Conservation (phyloP, 2,888 invertebrate genomes). For the Cinara cedri region DNA sequence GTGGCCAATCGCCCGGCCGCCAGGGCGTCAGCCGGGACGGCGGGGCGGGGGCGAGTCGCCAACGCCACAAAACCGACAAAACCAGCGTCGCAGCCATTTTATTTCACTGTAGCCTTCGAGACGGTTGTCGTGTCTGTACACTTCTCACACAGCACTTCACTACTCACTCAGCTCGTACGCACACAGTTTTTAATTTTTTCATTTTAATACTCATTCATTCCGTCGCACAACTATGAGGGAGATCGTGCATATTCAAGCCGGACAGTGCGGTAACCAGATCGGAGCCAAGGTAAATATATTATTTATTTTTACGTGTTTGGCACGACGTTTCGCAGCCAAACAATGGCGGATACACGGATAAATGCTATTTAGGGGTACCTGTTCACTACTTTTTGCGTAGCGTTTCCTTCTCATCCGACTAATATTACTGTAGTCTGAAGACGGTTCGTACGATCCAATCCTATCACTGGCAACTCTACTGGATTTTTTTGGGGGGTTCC, state of each 20-base stretch:
- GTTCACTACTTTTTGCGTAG: no score
- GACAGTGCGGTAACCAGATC: conserved; percentile 91
- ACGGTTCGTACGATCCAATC: no score
- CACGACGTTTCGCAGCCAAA: neutral
- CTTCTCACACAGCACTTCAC: neutral
- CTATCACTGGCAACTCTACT: no score
- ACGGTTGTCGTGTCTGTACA: conserved; percentile 22
- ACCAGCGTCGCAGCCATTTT: conserved; percentile 49
- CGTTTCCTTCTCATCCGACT: no score
- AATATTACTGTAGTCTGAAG: no score
- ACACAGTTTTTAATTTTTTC: neutral
- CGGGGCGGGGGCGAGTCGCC: conserved; percentile 26
- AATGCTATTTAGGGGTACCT: no score
- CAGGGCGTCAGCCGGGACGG: conserved; percentile 36
- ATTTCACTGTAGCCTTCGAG: conserved; percentile 44
- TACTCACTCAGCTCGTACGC: neutral
- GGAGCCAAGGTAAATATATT: conserved; percentile 78
- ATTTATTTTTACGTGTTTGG: neutral
- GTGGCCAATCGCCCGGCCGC: conserved; percentile 27
- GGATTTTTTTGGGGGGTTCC: no score
- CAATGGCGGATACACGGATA: conserved; percentile 27
- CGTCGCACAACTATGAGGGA: conserved; percentile 73
- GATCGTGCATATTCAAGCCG: conserved; percentile 89
- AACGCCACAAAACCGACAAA: conserved; percentile 51
- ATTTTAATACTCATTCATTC: neutral